phyloP scores from a whole-genome alignment of 2,113 vertebrate species.

The Tylochromis polylepis region DNA sequence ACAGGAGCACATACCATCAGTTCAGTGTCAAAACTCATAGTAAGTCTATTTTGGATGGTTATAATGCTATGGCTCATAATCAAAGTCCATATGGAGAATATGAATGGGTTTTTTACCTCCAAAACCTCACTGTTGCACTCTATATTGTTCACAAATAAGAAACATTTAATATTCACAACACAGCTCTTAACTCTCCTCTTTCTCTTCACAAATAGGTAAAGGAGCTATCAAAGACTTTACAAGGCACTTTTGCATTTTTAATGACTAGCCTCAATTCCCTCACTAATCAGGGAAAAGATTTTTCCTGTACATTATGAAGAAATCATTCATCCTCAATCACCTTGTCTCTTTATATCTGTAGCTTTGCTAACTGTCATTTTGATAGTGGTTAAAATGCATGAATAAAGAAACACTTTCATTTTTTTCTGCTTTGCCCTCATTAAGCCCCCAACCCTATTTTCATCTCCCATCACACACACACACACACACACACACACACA shows the following conservation, averaged over 20 bases:
- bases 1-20: background rate
- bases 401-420: constrained; percentile 23
- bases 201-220: background rate
- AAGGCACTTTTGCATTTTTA: constrained; percentile 24
- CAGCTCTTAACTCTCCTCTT: background rate
- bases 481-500: constrained; percentile 8
- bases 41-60: background rate
- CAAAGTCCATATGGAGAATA: background rate
- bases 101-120: background rate
- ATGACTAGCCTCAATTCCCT: constrained; percentile 16
- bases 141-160: background rate
- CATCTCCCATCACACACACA: background rate
- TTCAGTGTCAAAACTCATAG: background rate
- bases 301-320: constrained; percentile 13
- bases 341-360: constrained; percentile 3
- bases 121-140: background rate
- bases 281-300: background rate
- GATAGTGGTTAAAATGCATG: constrained; percentile 8
- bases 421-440: constrained; percentile 33
- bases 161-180: background rate
- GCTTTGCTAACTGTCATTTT: constrained; percentile 11
- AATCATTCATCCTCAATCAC: constrained; percentile 13
- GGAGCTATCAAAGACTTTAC: constrained; percentile 12
- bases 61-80: background rate
- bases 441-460: background rate